Base-by-base conservation (phyloP, 2,888 invertebrate species). In the Calliphora vomitoria region DNA sequence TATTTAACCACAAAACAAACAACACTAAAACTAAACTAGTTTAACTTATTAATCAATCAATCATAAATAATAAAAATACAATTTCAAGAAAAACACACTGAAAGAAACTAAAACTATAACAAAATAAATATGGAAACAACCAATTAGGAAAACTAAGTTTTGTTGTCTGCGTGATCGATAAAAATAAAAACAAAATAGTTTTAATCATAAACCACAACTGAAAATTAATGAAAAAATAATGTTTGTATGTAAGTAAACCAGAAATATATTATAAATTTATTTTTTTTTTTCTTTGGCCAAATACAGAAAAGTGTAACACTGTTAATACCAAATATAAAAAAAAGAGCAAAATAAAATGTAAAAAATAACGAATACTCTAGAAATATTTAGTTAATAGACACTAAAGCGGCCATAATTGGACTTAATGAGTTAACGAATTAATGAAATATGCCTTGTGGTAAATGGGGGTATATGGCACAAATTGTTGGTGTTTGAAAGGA, bases 61-160 rank as follows among this genome's bases (percentile, higher is more conserved):
- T 50, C 60, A 85, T 50, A 76, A 75, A 62, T 5, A 44, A 11
- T 0, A 66, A 68, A 78, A 78, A 41, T 18, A 20, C 25, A 31
- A 62, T 35, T 44, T 55, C 13, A 10, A 11, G 20, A 66, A 58
- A 66, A 82, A 38, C 13, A 50, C 38, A 74, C 2, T 35, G 8
- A 66, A 74, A 72, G 13, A 71, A 79, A 35, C 38, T 55, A 68
- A 69, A 44, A 44, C 0, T 11, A 44, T 18, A 25, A 20, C 38
- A 35, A 69, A 20, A 71, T 13, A 44, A 13, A 13, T 44, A 13
- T 44, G 13, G 44, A 10, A 44, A 44, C 44, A 44, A 74, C 25
- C 69, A 62, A 76, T 71, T 71, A 64, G 81, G 76, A 76, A 53
- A 76, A 76, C 20, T 81, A 25, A 81, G 76, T 71, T 50, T 50